Evolutionary conservation across 2,797 vertebrate species (phyloP), one percentile per base, ranked within the genome.

Genomic region (Pseudomugil gertrudae): DNA sequence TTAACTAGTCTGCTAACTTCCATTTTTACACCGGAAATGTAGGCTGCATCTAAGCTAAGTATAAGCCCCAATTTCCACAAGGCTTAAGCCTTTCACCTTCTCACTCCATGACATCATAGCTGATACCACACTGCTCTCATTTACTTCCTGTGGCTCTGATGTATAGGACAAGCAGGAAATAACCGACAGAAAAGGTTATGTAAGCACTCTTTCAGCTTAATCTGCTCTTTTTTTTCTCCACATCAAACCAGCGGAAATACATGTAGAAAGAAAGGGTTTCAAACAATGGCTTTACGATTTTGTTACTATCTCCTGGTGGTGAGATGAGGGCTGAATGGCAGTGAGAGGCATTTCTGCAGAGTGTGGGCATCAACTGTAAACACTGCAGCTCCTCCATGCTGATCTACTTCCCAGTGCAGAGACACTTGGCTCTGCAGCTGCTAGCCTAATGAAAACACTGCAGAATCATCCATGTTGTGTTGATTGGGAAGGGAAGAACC

Each of bases 321-420:
- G 63, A 15, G 32, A 58, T 57, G 33, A 45, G 1, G 56, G 50
- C 57, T n/a, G 50, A 66, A 66, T 40, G 32, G 27, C 26, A 80
- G n/a, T 15, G 45, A 33, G 58, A 9, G 47, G 33, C 47, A 54
- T 69, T 74, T 66, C 69, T 57, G 40, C 58, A 23, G 51, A 51
- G 47, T 30, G 66, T 56, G 57, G 50, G 50, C 65, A 66, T 40
- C 21, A 30, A 47, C 63, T 51, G 55, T 30, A 45, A 54, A 56
- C 21, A 29, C 33, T 58, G 61, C 67, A 74, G 50, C 64, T 50
- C 29, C 60, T 65, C 40, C 59, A 30, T 62, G 56, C 60, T 59
- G 66, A 29, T 71, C 60, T 52, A 57, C 13, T 30, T 65, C n/a
- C 53, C 50, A 32, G 54, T 32, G 19, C 63, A n/a, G 47, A 63